phyloP scores from a whole-genome alignment of 1,140 invertebrate species.

The Anastrepha obliqua region DNA sequence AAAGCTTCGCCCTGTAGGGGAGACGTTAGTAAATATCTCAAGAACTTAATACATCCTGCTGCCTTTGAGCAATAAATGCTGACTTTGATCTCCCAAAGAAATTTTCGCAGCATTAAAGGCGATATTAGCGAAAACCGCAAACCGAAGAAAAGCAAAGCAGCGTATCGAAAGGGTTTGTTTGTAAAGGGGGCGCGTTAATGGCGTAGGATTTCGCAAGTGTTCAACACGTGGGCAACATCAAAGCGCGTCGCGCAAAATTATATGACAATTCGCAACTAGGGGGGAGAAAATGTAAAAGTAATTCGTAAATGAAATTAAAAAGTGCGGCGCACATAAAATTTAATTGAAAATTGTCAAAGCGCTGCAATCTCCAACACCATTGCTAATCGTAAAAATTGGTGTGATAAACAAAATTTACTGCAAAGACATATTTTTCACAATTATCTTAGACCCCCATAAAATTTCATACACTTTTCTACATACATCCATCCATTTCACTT shows the following conservation, averaged over 20 bases:
- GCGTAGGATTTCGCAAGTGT: background rate
- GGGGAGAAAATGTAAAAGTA: background rate
- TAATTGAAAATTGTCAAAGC: slow-evolving; percentile 29
- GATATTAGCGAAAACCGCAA: background rate
- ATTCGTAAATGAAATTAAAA: background rate
- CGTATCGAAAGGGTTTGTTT: background rate
- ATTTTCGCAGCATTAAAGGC: background rate
- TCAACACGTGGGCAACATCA: slow-evolving; percentile 51
- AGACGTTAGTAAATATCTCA: background rate
- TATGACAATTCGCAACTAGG: background rate
- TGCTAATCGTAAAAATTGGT: background rate
- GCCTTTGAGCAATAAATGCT: background rate
- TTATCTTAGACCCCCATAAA: background rate
- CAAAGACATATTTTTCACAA: background rate
- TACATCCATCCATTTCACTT: slow-evolving; percentile 29
- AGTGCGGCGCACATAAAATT: background rate
- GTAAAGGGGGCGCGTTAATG: background rate
- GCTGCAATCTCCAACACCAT: background rate
- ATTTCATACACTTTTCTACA: background rate
- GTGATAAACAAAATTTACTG: slow-evolving; percentile 2
- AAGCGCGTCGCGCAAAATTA: slow-evolving; percentile 46
- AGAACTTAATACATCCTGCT: background rate
- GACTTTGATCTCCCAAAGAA: slow-evolving; percentile 18
- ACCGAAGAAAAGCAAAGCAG: background rate
- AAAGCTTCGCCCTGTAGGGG: background rate